Evolutionary conservation across 2,888 invertebrate species (phyloP), one percentile per base, ranked within the genome.

Genomic region (Synergus itoensis): DNA sequence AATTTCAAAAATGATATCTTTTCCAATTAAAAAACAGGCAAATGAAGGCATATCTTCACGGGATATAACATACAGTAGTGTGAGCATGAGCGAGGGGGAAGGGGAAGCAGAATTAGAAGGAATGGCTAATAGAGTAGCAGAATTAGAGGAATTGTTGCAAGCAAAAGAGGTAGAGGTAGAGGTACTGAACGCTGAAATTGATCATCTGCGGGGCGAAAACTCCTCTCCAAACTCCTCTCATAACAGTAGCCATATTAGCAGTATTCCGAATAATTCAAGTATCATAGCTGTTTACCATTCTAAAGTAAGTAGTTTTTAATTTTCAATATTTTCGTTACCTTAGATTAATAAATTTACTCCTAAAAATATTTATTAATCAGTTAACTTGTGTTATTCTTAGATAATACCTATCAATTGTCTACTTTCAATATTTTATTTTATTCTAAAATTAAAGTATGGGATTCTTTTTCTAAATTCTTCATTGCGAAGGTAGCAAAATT

Each of bases 281-380:
- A 93, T 96, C 78, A 94, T 96, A 88, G 95, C 96, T 85, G 95
- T 96, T 81, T 95, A 95, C 90, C 94, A 95, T 76, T 93, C 92
- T 78, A 96, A 95, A 94, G 96, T 96, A 93, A 89, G 92, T 84
- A 77, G 85, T 75, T 63, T 36, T 14, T 79, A 11, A n/a, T 57
- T 28, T 77, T 11, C 7, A 8, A 45, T 73, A 11, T 16, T 41
- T 43, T n/a, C 18, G 8, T 40, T 43, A 60, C 60, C 60, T 48
- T 41, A 69, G 4, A 60, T 84, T 85, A 82, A 87, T 88, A 81
- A 88, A 87, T 81, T 82, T 28, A 3, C 28, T 28, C 3, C 28
- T 28, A 28, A 28, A 28, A 28, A 28, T 28, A 28, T 28, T 28
- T 3, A 28, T 28, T 28, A 28, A 28, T 28, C 28, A 28, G 28